Base-by-base conservation (phyloP, 2,113 vertebrate genomes). In the Scopus umbretta region DNA sequence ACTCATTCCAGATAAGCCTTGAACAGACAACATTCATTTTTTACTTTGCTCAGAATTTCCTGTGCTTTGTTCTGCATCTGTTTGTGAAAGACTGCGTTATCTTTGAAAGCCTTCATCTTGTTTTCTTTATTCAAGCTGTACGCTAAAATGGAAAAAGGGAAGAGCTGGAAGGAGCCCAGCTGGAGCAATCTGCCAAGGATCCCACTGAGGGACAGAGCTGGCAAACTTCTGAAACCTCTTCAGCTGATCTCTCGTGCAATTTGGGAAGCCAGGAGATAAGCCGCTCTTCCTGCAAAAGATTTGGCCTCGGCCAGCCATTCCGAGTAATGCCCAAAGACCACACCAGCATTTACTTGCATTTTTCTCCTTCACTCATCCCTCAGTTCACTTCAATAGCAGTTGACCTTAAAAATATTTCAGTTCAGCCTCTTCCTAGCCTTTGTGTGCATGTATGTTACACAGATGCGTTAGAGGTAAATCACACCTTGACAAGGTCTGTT, bases 101-200 rank as follows among this genome's bases (percentile, higher is more conserved):
- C 95, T 96, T 84, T 92, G 92, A 81, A 91, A 94, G 92, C 90
- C 80, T 95, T 97, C 92, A 90, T 94, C 88, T 97, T 87, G 70
- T 95, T 95, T 95, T 93, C 88, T 93, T 96, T 92, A 91, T 93
- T 95, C 61, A 92, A 94, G 65, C 94, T 96, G 82, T 95, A 91
- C 0, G 1, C 88, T 96, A 55, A 89, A 97, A 79, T 95, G 84
- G 88, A 72, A 92, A 95, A 89, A 91, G 88, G 92, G 85, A 92
- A 91, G 82, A 96, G 94, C 90, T 98, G 97, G 96, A 97, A 97
- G 90, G 66, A 95, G 89, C 95, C 95, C 97, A 97, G 96, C 92
- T 96, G 96, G 94, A 97, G 91, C 93, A 96, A 55, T 95, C 63
- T 92, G 92, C 73, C 74, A 84, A 43, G 90, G 95, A 95, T 96